Evolutionary conservation across 2,797 vertebrate species (phyloP).

Genomic region (Hyperoplus lanceolatus): DNA sequence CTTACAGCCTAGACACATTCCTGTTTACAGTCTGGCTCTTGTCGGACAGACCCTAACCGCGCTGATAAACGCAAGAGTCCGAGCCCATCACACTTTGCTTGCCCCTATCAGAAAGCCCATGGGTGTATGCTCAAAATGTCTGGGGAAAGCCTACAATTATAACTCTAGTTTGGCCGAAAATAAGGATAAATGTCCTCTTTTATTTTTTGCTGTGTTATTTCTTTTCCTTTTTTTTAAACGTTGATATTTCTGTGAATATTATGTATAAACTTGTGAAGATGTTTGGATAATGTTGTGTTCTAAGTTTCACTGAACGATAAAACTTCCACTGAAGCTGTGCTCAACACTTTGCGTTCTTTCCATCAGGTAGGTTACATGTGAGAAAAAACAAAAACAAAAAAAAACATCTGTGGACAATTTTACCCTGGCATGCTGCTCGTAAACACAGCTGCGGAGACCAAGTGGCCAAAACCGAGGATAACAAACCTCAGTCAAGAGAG

Average conservation of each 20-base stretch:
- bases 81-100: constrained; percentile 56
- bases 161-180: constrained; percentile 18
- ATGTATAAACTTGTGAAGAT: background rate
- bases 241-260: background rate
- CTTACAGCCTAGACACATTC: constrained; percentile 74
- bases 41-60: constrained; percentile 63
- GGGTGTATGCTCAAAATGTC: constrained; percentile 58
- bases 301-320: constrained; percentile 24
- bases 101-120: constrained; percentile 39
- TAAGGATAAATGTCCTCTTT: background rate
- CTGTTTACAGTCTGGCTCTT: constrained; percentile 73
- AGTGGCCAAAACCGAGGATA: constrained; percentile 60
- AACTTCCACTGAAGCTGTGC: constrained; percentile 17
- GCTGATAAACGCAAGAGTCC: constrained; percentile 75
- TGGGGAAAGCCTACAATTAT: constrained; percentile 24
- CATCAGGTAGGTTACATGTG: constrained; percentile 36
- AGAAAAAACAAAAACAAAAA: background rate
- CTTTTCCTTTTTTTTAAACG: background rate
- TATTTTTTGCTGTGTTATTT: background rate
- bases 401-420: constrained; percentile 80
- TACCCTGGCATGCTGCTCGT: constrained; percentile 58
- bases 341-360: constrained; percentile 38
- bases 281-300: background rate
- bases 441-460: constrained; percentile 77
- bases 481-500: constrained; percentile 55